These are phyloP conservation scores for Arenaria interpres DNA, from an alignment of 2,113 vertebrate species.

Conservation along the genomic window DNA sequence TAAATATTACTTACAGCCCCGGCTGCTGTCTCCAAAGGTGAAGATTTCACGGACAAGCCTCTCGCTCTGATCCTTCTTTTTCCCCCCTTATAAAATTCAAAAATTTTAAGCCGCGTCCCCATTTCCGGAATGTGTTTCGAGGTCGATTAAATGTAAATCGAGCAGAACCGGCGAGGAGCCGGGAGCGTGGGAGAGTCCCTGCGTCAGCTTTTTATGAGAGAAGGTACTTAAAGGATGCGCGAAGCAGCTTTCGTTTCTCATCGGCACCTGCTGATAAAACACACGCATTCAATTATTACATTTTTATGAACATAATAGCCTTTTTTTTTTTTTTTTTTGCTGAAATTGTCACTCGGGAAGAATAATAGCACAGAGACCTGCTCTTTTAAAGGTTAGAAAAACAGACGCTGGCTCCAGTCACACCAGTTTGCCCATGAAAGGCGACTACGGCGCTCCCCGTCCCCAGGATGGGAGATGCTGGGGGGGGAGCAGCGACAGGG, in stretches of 20 bases:
- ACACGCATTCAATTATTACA: background rate
- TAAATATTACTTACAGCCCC: background rate
- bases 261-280: background rate
- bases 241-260: conserved; percentile 6
- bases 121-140: background rate
- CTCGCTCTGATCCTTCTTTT: background rate
- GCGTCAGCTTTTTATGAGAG: background rate
- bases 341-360: background rate
- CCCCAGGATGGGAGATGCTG: fast-evolving
- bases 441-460: background rate
- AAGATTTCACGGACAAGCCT: background rate
- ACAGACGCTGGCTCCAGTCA: background rate
- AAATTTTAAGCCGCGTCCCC: background rate
- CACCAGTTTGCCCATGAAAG: background rate
- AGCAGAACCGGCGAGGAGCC: background rate
- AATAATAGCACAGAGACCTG: background rate
- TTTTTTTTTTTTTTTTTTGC: background rate
- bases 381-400: too few relatives aligned
- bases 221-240: background rate
- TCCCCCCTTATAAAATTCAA: background rate
- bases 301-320: background rate
- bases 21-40: background rate
- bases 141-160: background rate
- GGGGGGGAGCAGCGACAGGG: too few relatives aligned
- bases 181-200: background rate